Evolutionary conservation across 1,140 invertebrate species (phyloP).

Genomic region (honey bee (Apis mellifera)): DNA sequence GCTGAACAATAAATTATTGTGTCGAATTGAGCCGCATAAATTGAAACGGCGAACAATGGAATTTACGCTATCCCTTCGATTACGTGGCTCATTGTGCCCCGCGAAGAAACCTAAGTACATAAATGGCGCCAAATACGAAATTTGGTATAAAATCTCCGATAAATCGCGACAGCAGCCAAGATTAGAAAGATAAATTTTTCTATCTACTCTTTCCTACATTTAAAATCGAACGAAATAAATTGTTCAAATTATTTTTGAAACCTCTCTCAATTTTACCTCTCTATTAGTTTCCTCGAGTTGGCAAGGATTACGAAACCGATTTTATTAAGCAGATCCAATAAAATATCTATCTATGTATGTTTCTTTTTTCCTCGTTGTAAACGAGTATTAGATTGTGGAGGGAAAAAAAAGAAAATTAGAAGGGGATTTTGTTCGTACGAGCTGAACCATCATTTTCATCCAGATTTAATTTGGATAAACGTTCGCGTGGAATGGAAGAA

Average conservation of each 20-base stretch:
- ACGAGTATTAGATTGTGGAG: not conserved
- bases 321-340: not conserved
- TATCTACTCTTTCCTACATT: too few relatives aligned
- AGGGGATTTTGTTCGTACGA: not conserved
- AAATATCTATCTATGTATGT: not conserved
- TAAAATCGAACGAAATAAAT: too few relatives aligned
- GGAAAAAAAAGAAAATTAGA: conserved; percentile 2
- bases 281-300: too few relatives aligned
- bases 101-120: not conserved
- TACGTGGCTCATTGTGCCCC: conserved; percentile 4
- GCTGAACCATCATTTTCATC: not conserved
- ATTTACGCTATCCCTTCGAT: conserved; percentile 21
- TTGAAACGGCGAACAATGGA: conserved; percentile 27
- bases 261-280: too few relatives aligned
- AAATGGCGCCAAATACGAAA: not conserved
- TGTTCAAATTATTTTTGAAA: too few relatives aligned
- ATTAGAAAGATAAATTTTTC: not conserved
- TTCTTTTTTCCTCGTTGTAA: not conserved
- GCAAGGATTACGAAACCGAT: too few relatives aligned
- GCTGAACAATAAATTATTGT: conserved; percentile 34
- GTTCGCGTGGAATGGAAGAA: not conserved
- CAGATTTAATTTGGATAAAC: conserved; percentile 12
- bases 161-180: not conserved
- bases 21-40: conserved; percentile 13
- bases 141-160: not conserved